Base-by-base conservation (phyloP, 2,888 invertebrate genomes). In the Lepidocyrtoides sp. region DNA sequence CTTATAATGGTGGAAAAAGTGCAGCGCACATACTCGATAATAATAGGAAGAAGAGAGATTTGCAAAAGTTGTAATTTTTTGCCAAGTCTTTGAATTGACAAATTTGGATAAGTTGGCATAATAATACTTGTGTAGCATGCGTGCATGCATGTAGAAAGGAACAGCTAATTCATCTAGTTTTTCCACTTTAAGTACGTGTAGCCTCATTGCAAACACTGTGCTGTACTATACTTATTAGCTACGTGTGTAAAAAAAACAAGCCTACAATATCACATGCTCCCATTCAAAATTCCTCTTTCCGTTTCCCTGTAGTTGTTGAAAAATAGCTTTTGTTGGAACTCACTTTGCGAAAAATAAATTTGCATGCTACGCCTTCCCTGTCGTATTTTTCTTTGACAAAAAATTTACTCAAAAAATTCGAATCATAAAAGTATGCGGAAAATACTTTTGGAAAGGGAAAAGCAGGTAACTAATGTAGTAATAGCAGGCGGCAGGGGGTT, bases 71-170 rank as follows among this genome's bases (percentile, higher is more conserved):
- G 84, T 36, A 84, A 72, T 84, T 72, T 83, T 84, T 69, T 84
- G 84, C 86, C 57, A 87, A 51, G 48, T 32, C 57, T 63, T 48
- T 44, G 63, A 79, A 79, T 79, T 87, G 87, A 87, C 87, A 87
- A 87, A 87, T 87, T 87, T 87, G 87, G 87, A 87, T 48, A 87
- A 29, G 79, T 66, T 87, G 60, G 63, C 63, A 79, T 41, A 66
- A 86, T 85, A 66, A 69, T 69, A 72, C 54, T 20, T 72, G 17
- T 23, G 8, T 83, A 17, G 66, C 17, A 20, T 26, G 69, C n/a
- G n/a, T 60, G 66, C 12, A n/a, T 32, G 51, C 51, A 77, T 41
- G 69, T 36, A 32, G 36, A 36, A 36, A 36, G 36, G 0, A 41
- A 69, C 36, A 7, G 36, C 69, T 69, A 69, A 69, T 69, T 69